These are phyloP conservation scores for Tetropium fuscum DNA, from an alignment of 2,888 invertebrate genomes.

Conservation along the genomic window DNA sequence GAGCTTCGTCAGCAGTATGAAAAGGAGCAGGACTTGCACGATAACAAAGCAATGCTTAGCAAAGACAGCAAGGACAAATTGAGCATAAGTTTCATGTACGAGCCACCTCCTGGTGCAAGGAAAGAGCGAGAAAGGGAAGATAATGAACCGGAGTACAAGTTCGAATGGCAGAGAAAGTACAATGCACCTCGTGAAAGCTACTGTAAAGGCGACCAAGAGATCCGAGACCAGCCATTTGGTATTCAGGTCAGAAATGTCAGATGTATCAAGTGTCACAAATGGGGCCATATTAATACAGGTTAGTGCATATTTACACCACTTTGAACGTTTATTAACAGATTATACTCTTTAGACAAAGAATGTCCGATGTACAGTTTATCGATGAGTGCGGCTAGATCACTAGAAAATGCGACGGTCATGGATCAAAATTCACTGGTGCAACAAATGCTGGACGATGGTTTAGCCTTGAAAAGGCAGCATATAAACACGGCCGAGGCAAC, in stretches of 20 bases:
- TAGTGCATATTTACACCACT: not conserved
- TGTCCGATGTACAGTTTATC: conserved; percentile 92
- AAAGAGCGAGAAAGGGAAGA: conserved; percentile 92
- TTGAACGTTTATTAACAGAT: not conserved
- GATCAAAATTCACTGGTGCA: conserved; percentile 83
- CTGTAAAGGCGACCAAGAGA: conserved; percentile 97
- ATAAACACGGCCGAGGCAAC: conserved; percentile 68
- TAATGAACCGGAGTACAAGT: conserved; percentile 97
- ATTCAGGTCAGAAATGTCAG: conserved; percentile 97
- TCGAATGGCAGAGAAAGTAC: conserved; percentile 99
- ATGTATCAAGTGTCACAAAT: conserved; percentile 99
- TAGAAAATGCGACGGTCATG: conserved; percentile 73
- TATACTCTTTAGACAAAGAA: conserved; percentile 80
- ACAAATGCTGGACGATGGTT: conserved; percentile 93
- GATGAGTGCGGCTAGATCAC: conserved; percentile 84
- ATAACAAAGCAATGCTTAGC: conserved; percentile 93
- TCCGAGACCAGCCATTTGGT: conserved; percentile 98
- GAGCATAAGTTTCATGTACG: conserved; percentile 99
- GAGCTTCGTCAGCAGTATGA: conserved; percentile 97
- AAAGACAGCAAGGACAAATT: conserved; percentile 99
- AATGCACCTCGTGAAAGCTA: conserved; percentile 99
- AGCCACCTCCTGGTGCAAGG: conserved; percentile 97
- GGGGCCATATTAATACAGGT: conserved; percentile 98
- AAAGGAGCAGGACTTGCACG: conserved; percentile 98
- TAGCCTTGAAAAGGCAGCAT: conserved; percentile 86